Conservation (phyloP, 2,113 vertebrate species). For the Corythoichthys haematopterus region DNA sequence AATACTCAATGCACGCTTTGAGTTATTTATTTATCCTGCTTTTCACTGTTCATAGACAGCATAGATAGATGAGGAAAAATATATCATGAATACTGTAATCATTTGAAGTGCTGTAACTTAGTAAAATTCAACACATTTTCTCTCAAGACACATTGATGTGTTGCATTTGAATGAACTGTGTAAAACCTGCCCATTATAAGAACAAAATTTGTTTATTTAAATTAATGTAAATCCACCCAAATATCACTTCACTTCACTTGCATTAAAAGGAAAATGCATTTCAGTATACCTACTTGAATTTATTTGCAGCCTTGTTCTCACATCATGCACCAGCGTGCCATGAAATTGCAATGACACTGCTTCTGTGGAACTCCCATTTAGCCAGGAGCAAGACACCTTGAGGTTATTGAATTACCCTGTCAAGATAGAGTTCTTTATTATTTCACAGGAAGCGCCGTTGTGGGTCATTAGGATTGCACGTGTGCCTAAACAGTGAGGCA, state of each 20-base stretch:
- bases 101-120: neutral
- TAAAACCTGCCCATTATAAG: neutral
- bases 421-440: neutral
- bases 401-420: slow-evolving; percentile 12
- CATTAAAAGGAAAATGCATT: neutral
- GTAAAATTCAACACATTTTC: neutral
- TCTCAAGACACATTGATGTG: neutral
- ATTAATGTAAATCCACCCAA: neutral
- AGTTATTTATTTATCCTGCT: neutral
- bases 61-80: neutral
- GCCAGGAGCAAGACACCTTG: slow-evolving; percentile 9
- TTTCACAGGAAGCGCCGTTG: neutral
- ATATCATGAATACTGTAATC: neutral
- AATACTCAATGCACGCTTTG: neutral
- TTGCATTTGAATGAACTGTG: neutral
- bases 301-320: slow-evolving; percentile 22
- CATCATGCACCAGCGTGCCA: slow-evolving; percentile 39
- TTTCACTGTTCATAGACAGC: neutral
- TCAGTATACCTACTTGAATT: slow-evolving; percentile 22
- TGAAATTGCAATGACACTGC: slow-evolving; percentile 42
- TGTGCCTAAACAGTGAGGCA: slow-evolving; percentile 10
- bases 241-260: neutral
- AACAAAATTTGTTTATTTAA: neutral
- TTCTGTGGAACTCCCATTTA: neutral
- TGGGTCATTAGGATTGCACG: slow-evolving; percentile 6